Conservation (phyloP, 2,888 invertebrate genomes). For the Epinotia ramella region DNA sequence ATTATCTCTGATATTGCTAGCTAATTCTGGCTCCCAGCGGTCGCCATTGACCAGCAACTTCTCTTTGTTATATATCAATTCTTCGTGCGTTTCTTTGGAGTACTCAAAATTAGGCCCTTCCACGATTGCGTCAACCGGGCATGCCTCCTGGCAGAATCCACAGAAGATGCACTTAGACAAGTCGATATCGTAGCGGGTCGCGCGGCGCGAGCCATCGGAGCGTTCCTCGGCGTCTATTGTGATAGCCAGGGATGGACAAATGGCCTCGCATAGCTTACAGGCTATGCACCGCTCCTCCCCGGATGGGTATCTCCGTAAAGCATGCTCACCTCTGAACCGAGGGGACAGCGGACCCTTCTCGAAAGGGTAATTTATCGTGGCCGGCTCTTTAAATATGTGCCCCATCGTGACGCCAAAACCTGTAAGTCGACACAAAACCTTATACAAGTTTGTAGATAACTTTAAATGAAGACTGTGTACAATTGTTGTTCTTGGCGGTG, state of each 20-base stretch:
- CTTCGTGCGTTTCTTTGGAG: constrained; percentile 98
- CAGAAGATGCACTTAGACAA: constrained; percentile 99
- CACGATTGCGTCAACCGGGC: constrained; percentile 98
- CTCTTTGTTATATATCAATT: constrained; percentile 99
- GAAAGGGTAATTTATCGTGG: constrained; percentile 99
- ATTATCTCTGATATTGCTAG: constrained; percentile 91
- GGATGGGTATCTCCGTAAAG: constrained; percentile 97
- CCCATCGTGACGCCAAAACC: constrained; percentile 93
- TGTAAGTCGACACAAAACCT: constrained; percentile 52
- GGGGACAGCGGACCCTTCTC: constrained; percentile 99
- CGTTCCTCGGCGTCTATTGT: constrained; percentile 99
- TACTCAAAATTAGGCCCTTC: constrained; percentile 99
- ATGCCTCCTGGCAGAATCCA: constrained; percentile 99
- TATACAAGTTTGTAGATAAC: constrained; percentile 4
- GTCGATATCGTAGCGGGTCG: constrained; percentile 99
- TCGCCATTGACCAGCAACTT: constrained; percentile 98
- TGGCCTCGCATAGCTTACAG: constrained; percentile 99
- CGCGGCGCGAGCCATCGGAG: constrained; percentile 96
- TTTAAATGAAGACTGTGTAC: constrained; percentile 10
- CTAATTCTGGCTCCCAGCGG: constrained; percentile 99
- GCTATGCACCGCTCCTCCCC: constrained; percentile 99
- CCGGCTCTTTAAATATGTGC: constrained; percentile 91
- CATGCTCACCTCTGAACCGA: constrained; percentile 98
- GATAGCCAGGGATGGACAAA: constrained; percentile 99
- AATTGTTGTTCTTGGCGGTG: neutral